These are phyloP conservation scores for Albula goreensis DNA, from an alignment of 2,113 vertebrate genomes.

Conservation along the genomic window DNA sequence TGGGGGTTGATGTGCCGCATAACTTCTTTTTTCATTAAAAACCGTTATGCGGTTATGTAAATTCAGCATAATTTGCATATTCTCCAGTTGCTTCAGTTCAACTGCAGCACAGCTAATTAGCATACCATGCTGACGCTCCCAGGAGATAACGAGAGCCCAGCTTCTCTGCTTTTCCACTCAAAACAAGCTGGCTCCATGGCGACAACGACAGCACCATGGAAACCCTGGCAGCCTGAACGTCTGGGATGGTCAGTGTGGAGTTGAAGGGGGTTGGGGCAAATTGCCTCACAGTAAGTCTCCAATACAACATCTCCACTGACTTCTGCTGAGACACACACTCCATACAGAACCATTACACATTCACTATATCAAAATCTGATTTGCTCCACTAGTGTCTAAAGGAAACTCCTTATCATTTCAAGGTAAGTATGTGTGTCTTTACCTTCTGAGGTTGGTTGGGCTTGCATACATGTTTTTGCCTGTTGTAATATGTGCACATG, in stretches of 20 bases:
- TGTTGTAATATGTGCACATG: neutral
- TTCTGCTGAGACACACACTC: no score
- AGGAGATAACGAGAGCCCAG: slow-evolving; percentile 60
- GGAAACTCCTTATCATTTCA: no score
- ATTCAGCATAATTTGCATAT: slow-evolving; percentile 99
- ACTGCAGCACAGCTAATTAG: slow-evolving; percentile 93
- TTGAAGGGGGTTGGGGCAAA: neutral
- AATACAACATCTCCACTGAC: no score
- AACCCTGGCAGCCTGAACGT: slow-evolving; percentile 76
- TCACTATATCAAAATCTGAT: no score
- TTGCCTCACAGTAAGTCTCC: neutral
- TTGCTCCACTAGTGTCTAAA: no score
- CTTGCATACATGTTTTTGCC: neutral
- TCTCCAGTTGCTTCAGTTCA: slow-evolving; percentile 96
- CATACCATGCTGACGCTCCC: slow-evolving; percentile 95
- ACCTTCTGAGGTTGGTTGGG: neutral
- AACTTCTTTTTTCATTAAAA: no score
- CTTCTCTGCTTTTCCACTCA: slow-evolving; percentile 67
- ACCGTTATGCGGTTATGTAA: slow-evolving; percentile 26
- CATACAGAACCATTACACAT: no score
- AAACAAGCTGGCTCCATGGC: slow-evolving; percentile 70
- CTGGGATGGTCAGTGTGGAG: slow-evolving; percentile 65
- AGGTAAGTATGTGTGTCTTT: no score
- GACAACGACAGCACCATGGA: slow-evolving; percentile 77
- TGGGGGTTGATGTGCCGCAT: no score